Base-by-base conservation (phyloP, 2,888 invertebrate genomes). In the Pachliopta kotzebuea region DNA sequence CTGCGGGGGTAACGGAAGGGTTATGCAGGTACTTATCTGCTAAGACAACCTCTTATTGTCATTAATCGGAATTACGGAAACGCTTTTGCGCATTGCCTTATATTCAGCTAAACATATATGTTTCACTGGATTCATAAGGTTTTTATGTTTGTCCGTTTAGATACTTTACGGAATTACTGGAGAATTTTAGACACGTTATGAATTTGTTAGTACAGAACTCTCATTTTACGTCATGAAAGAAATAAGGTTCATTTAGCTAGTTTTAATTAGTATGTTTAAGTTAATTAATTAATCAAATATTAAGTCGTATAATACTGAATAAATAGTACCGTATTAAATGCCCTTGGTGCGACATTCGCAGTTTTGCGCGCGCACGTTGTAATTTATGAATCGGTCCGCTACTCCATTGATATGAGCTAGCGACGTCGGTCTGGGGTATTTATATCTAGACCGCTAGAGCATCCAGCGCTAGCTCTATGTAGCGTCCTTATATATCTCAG, bases 341-440 rank as follows among this genome's bases (percentile, higher is more conserved):
- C 77, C 76, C 77, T 77, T 78, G 77, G 67, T 63, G 66, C 69
- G 70, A 76, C 77, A 75, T 82, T 79, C 78, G 85, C 67, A 66
- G 73, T 78, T 76, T 79, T 80, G 78, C 75, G 76, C 78, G 79
- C 82, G 69, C 80, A 71, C 71, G 31, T 31, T 7, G 71, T 74
- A 72, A 74, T 74, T 79, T 78, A 86, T 89, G 88, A 89, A 89
- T 88, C 60, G 88, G 79, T 72, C 75, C 79, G 73, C 78, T 76
- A 73, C 71, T 76, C 73, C 78, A 78, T 78, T 78, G 78, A 78
- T 76, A 86, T 82, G 76, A 72, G 66, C 73, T 72, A 79, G 77
- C 77, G 82, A 83, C 80, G 84, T 29, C 53, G 81, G 82, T 74
- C 76, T 72, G 71, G 71, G 68, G 70, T 80, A 78, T 76, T 75